Base-by-base conservation (phyloP, 2,113 vertebrate genomes). In the Acrocephalus arundinaceus region DNA sequence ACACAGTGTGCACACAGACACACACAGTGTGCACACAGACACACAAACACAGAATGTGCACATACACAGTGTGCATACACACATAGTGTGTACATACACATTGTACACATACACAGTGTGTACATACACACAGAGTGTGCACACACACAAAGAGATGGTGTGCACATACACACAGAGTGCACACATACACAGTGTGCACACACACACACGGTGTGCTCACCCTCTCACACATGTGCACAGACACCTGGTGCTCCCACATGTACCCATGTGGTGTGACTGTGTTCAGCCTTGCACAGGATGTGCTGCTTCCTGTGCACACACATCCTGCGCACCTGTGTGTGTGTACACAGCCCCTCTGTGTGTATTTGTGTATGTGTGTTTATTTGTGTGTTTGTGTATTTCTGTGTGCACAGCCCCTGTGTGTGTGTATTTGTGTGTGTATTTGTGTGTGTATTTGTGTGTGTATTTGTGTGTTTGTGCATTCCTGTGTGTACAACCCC, bases 221-320 rank as follows among this genome's bases (percentile, higher is more conserved):
- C 54, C 22, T 15, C 3, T 2, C 54, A 55, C 54, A 31, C 52
- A 27, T 31, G 54, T 55, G 54, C 30, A 31, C 54, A 55, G 54
- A 31, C 48, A 28, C 45, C 10, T 0, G 0, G 33, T 18, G 12
- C 37, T 31, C 11, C 3, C 9, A 14, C 45, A 7, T 0, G 0
- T 48, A 20, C 9, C 5, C 0, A 1, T 3, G 1, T 2, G 39
- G 9, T 18, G 35, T 21, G 41, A 27, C 11, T 1, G 0, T 39
- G 41, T 23, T 55, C 70, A 39, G 11, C 24, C 31, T 20, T 27
- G 31, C 65, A 28, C 18, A 16, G 33, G 7, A 45, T 20, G 28
- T 43, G 72, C n/a, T 43, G 72, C n/a, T 11, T 13, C 15, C 21
- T 23, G 24, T 15, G 10, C 15, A 4, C 35, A 20, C 43, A 45